Evolutionary conservation across 2,113 vertebrate genomes (phyloP).

Genomic region (Caranx melampygus): DNA sequence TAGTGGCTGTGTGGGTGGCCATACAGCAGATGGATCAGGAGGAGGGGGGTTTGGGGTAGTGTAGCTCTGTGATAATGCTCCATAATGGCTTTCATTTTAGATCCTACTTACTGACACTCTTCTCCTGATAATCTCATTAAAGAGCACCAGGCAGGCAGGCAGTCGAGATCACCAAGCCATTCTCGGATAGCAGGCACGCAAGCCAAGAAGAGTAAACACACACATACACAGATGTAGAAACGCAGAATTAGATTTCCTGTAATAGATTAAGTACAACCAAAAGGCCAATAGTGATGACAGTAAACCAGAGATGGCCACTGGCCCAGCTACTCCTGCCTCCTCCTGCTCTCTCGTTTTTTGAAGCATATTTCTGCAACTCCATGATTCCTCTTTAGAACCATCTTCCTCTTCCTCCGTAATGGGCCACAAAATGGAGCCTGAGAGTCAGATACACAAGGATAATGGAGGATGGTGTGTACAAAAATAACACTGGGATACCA

Average conservation of each 20-base stretch:
- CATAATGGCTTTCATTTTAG: slow-evolving; percentile 90
- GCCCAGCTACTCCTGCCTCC: slow-evolving; percentile 8
- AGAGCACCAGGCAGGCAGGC: slow-evolving; percentile 71
- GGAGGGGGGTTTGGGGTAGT: slow-evolving; percentile 41
- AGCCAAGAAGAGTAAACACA: slow-evolving; percentile 42
- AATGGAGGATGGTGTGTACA: slow-evolving; percentile 69
- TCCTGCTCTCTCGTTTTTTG: slow-evolving; percentile 33
- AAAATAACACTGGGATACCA: slow-evolving; percentile 68
- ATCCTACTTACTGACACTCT: slow-evolving; percentile 89
- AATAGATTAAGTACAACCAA: slow-evolving; percentile 30
- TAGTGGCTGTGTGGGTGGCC: slow-evolving; percentile 84
- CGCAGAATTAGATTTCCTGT: slow-evolving; percentile 30
- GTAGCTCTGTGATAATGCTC: slow-evolving; percentile 85
- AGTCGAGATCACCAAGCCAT: slow-evolving; percentile 54
- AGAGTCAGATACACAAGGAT: slow-evolving; percentile 60
- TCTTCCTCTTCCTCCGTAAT: slow-evolving; percentile 70
- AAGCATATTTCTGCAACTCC: slow-evolving; percentile 38
- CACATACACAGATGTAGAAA: slow-evolving; percentile 31
- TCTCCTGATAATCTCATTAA: slow-evolving; percentile 88
- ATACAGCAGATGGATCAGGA: slow-evolving; percentile 83
- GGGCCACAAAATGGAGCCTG: slow-evolving; percentile 74
- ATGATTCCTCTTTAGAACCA: slow-evolving; percentile 56
- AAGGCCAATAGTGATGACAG: slow-evolving; percentile 24
- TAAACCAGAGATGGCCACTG: slow-evolving; percentile 18
- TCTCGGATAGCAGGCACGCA: slow-evolving; percentile 48